These are phyloP conservation scores for Chrysodeixis includens DNA, from an alignment of 2,888 invertebrate genomes.

Conservation along the genomic window DNA sequence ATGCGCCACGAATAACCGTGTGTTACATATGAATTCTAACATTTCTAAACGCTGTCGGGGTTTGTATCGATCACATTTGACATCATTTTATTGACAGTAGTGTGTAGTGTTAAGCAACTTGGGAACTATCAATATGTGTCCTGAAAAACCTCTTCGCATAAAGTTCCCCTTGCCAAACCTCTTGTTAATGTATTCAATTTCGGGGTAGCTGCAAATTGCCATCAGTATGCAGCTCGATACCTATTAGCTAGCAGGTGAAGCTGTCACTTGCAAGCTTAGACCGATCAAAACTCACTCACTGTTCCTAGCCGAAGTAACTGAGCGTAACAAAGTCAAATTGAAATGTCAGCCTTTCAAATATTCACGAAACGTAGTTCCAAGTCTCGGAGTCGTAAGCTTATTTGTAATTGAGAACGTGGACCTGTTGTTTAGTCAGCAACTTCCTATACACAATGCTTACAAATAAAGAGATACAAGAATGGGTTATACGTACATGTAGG, in stretches of 20 bases:
- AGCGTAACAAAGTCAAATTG: slow-evolving; percentile 81
- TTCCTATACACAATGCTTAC: slow-evolving; percentile 9
- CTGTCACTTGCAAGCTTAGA: slow-evolving; percentile 64
- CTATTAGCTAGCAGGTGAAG: slow-evolving; percentile 23
- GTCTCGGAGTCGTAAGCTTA: slow-evolving; percentile 44
- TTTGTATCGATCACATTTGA: too few relatives aligned
- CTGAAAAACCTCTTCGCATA: background rate
- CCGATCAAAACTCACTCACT: slow-evolving; percentile 65
- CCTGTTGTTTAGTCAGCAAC: slow-evolving; percentile 28
- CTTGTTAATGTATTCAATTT: slow-evolving; percentile 2
- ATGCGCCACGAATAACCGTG: slow-evolving; percentile 19
- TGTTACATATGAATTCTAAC: background rate
- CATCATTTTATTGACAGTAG: too few relatives aligned
- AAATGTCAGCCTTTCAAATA: slow-evolving; percentile 79
- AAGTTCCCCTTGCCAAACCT: background rate
- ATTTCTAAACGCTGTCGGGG: too few relatives aligned
- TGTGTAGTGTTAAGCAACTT: too few relatives aligned
- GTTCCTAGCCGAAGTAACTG: slow-evolving; percentile 59
- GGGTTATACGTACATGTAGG: background rate
- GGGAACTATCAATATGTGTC: too few relatives aligned
- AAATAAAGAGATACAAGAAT: background rate
- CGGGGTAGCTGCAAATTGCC: slow-evolving; percentile 22
- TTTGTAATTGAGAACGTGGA: slow-evolving; percentile 44
- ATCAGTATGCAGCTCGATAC: slow-evolving; percentile 35
- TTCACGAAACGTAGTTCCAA: slow-evolving; percentile 56